A percentile compares a stretch with the other conserved stretches of the same genome.
These are phyloP conservation scores for Cerastis leucographa DNA, from an alignment of 2,888 invertebrate species.

Conservation along the genomic window DNA sequence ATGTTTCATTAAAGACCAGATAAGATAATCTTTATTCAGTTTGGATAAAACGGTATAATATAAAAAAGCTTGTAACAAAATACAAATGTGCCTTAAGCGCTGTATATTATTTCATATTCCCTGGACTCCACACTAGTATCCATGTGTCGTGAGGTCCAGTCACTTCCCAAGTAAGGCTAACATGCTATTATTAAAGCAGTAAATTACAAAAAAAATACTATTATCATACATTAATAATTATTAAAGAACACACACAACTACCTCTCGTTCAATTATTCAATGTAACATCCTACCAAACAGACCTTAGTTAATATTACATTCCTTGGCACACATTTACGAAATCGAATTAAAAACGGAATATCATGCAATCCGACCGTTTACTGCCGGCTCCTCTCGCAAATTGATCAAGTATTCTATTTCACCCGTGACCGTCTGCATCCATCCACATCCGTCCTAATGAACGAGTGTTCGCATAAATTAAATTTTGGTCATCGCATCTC, in stretches of 20 bases:
- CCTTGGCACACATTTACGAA: slow-evolving; percentile 5
- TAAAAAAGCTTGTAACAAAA: too few relatives aligned
- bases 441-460: slow-evolving; percentile 36
- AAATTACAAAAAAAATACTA: neutral
- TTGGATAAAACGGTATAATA: too few relatives aligned
- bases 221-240: too few relatives aligned
- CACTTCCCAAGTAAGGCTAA: too few relatives aligned
- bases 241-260: neutral
- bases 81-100: too few relatives aligned
- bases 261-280: neutral
- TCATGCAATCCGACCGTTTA: slow-evolving; percentile 27
- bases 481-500: slow-evolving; percentile 37
- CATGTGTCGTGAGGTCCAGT: too few relatives aligned
- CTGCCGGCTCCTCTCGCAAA: slow-evolving; percentile 31
- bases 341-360: slow-evolving; percentile 18
- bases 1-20: too few relatives aligned
- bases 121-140: too few relatives aligned
- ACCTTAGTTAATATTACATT: neutral
- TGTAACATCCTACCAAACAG: neutral
- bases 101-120: too few relatives aligned
- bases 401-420: slow-evolving; percentile 60
- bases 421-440: neutral
- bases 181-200: too few relatives aligned
- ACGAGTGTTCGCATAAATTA: slow-evolving; percentile 39
- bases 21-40: too few relatives aligned